Evolutionary conservation across 1,140 invertebrate species (phyloP), one percentile per base, ranked within the genome.

Genomic region (Sinonovacula constricta): DNA sequence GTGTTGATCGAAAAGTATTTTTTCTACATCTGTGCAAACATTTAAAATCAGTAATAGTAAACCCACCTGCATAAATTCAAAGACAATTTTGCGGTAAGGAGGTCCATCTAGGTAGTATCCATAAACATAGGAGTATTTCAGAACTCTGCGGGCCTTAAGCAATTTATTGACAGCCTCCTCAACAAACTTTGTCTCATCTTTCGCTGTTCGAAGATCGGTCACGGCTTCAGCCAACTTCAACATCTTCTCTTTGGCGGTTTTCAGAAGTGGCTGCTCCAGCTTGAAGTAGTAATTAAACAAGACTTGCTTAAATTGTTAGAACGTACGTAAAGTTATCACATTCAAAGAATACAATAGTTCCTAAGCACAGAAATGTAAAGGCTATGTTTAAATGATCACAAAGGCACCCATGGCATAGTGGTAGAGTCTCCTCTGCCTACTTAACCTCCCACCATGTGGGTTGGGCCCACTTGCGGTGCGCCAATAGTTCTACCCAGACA

Each of bases 61-160:
- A 74, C 22, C 85, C 89, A 94, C 93, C 92, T 94, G 94, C 93
- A 95, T 94, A 84, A 94, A 94, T 88, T 95, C 94, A 90, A 95
- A 95, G 45, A 94, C 94, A 67, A 93, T 93, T 87, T 93, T 94
- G 83, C 94, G 94, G 83, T 94, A 94, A 1, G 93, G 93, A 85
- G 93, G 93, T 82, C 94, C 93, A 83, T 92, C 92, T 22, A 95
- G 84, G 84, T 94, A 94, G 86, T 93, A 95, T 1, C 94, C 94
- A 88, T 94, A 94, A 1, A 94, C 93, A 87, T 94, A 94, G 10
- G 93, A 94, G 53, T 93, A 94, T 87, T 94, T 94, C 2, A 95
- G 87, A 18, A 95, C 93, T 65, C 93, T 88, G 51, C 94, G 86
- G 2, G 94, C 93, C 89, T 94, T 94, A 14, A 94, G 86, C 26